Evolutionary conservation across 2,888 invertebrate genomes (phyloP).

Genomic region (Nesidiocoris tenuis): DNA sequence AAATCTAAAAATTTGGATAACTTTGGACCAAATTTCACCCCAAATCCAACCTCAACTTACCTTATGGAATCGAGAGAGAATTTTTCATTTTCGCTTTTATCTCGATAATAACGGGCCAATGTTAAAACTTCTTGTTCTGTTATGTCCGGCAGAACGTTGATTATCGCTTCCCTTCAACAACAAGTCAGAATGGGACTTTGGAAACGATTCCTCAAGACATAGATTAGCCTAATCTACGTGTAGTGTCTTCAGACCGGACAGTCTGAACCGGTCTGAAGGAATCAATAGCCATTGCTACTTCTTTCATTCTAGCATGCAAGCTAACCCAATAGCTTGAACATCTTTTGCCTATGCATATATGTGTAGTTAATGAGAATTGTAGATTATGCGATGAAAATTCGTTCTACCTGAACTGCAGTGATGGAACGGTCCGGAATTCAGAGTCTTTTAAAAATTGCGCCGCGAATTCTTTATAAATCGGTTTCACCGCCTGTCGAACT

Average conservation of each 20-base stretch:
- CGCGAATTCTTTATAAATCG: constrained; percentile 74
- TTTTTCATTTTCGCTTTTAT: constrained; percentile 55
- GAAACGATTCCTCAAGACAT: too few species aligned
- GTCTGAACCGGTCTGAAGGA: too few species aligned
- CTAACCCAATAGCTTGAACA: too few species aligned
- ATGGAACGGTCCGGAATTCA: constrained; percentile 45
- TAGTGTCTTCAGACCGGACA: too few species aligned
- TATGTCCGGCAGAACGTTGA: constrained; percentile 55
- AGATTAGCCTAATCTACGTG: too few species aligned
- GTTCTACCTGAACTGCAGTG: constrained; percentile 44
- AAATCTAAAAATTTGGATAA: neutral
- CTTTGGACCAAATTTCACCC: neutral
- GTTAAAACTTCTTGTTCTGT: constrained; percentile 80
- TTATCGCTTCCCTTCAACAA: constrained; percentile 19
- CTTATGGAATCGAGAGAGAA: constrained; percentile 35
- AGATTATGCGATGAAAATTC: neutral
- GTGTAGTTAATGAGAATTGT: too few species aligned
- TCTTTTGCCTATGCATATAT: too few species aligned
- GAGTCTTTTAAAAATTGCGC: constrained; percentile 62
- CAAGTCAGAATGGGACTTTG: neutral
- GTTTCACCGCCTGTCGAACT: constrained; percentile 66
- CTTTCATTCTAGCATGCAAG: too few species aligned
- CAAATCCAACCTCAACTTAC: constrained; percentile 11
- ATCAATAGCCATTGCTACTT: too few species aligned
- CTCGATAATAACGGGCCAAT: constrained; percentile 70